These are phyloP conservation scores for Ypsolopha sequella DNA, from an alignment of 2,888 invertebrate genomes.

Conservation along the genomic window DNA sequence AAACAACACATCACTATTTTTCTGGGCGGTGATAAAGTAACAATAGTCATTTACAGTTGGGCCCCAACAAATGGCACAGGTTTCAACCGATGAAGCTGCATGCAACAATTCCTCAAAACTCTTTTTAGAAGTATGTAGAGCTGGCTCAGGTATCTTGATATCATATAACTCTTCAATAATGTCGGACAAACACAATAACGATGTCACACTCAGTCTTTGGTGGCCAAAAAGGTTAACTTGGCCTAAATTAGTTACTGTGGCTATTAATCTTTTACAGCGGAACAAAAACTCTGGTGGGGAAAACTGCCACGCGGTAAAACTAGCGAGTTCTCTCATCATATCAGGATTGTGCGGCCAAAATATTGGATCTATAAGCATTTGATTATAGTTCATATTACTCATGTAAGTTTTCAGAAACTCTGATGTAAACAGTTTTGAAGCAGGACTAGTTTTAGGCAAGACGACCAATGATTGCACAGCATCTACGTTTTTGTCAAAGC, in stretches of 20 bases:
- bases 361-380: conserved; percentile 40
- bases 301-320: conserved; percentile 31
- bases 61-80: conserved; percentile 42
- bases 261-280: conserved; percentile 27
- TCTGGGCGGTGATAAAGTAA: conserved; percentile 47
- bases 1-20: conserved; percentile 33
- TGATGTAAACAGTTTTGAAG: conserved; percentile 25
- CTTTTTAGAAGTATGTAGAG: neutral
- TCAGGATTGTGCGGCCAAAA: conserved; percentile 45
- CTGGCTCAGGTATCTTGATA: conserved; percentile 1
- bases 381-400: conserved; percentile 34
- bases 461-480: conserved; percentile 26
- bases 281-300: conserved; percentile 31
- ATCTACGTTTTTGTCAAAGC: conserved; percentile 41
- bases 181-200: conserved; percentile 29
- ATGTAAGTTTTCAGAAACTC: conserved; percentile 12
- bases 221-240: conserved; percentile 32
- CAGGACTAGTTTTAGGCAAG: conserved; percentile 32
- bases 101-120: neutral
- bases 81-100: conserved; percentile 16
- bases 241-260: conserved; percentile 46
- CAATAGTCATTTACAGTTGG: conserved; percentile 23
- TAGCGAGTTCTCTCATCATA: conserved; percentile 35
- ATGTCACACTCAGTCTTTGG: conserved; percentile 23
- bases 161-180: conserved; percentile 19